Evolutionary conservation across 2,797 vertebrate species (phyloP).

Genomic region (Morus bassanus): DNA sequence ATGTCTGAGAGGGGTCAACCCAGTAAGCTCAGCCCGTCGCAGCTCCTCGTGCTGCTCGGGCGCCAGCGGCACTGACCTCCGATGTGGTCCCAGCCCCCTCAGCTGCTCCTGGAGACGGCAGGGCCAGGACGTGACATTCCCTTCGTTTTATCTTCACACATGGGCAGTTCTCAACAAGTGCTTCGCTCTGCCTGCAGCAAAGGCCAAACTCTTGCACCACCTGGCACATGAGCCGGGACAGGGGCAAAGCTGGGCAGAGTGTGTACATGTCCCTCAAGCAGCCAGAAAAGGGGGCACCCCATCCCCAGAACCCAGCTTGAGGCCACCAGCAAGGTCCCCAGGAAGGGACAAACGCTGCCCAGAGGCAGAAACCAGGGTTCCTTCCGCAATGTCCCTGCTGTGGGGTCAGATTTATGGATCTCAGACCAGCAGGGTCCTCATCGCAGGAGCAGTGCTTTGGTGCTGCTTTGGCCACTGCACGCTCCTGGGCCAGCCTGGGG

Average conservation of each 20-base stretch:
- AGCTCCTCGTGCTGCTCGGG: neutral
- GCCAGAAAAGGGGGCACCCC: neutral
- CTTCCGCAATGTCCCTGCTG: neutral
- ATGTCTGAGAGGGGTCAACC: neutral
- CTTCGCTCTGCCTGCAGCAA: neutral
- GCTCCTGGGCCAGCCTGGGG: neutral
- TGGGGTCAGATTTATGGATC: neutral
- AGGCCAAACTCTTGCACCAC: neutral
- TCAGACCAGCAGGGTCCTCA: neutral
- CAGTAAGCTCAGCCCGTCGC: neutral
- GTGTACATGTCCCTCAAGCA: accelerated
- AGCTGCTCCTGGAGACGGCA: neutral
- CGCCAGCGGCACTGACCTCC: neutral
- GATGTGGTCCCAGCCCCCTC: neutral
- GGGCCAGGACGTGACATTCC: slow-evolving; percentile 19
- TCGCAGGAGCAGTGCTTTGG: neutral
- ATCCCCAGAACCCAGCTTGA: accelerated
- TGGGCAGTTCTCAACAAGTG: slow-evolving; percentile 16
- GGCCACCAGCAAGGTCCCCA: neutral
- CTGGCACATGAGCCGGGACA: neutral
- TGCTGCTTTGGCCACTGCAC: neutral
- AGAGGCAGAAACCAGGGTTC: neutral
- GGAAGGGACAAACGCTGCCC: neutral
- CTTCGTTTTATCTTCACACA: slow-evolving; percentile 42
- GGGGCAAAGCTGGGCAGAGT: neutral